These are phyloP conservation scores for Lithophane semibrunnea DNA, from an alignment of 2,888 invertebrate genomes.

Conservation along the genomic window DNA sequence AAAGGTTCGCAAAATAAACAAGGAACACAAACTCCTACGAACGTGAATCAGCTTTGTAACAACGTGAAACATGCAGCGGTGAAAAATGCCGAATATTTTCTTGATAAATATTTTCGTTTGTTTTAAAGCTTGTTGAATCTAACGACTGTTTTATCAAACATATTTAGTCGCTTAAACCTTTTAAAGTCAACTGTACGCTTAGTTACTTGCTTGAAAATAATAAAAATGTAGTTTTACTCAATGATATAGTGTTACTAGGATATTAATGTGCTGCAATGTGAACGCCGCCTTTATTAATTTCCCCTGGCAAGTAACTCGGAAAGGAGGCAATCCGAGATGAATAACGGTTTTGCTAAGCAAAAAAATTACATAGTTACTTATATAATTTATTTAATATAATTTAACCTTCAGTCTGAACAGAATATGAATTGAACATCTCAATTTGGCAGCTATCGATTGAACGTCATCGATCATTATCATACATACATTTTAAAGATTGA, in stretches of 20 bases:
- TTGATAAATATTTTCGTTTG: slow-evolving; percentile 14
- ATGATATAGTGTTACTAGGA: neutral
- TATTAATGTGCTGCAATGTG: slow-evolving; percentile 1
- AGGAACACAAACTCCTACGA: neutral
- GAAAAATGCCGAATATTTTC: slow-evolving; percentile 20
- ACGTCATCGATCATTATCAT: too few species aligned
- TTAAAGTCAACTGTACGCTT: neutral
- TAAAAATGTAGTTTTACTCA: neutral
- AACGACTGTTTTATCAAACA: neutral
- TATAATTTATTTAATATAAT: too few species aligned
- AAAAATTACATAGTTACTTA: neutral
- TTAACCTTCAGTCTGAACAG: neutral
- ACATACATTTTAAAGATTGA: neutral
- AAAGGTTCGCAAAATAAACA: neutral
- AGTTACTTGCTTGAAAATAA: slow-evolving; percentile 2
- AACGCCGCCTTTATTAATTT: slow-evolving; percentile 13
- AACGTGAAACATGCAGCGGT: slow-evolving; percentile 5
- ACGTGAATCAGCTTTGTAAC: slow-evolving; percentile 2
- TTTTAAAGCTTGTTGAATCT: neutral
- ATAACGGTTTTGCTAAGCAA: neutral
- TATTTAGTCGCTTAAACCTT: neutral
- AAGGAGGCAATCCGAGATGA: slow-evolving; percentile 1
- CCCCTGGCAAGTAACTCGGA: neutral
- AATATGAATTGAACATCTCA: neutral
- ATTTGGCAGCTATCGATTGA: too few species aligned